Percentiles rank a stretch among this genome's conserved stretches.
phyloP scores from a whole-genome alignment of 2,888 invertebrate species.

The Cosmia pyralina region DNA sequence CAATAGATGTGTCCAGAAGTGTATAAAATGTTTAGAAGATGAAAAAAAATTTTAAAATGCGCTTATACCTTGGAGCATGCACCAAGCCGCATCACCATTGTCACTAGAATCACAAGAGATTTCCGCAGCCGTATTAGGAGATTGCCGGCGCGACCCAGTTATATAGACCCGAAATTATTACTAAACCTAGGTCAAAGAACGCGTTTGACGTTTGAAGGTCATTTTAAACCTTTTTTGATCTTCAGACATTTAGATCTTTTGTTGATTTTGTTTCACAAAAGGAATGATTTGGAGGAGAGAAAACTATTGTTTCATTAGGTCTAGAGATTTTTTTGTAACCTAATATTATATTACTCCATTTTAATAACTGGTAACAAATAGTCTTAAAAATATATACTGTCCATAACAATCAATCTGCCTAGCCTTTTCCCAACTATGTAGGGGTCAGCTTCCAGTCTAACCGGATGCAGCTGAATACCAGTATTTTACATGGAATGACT shows the following conservation, averaged over 20 bases:
- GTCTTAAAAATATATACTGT: too few relatives aligned
- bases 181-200: slow-evolving; percentile 54
- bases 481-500: too few relatives aligned
- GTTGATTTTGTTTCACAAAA: slow-evolving; percentile 17
- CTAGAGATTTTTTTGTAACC: background rate
- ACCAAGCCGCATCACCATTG: slow-evolving; percentile 60
- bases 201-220: slow-evolving; percentile 39
- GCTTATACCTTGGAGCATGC: slow-evolving; percentile 48
- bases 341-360: background rate
- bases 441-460: too few relatives aligned
- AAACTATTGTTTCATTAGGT: slow-evolving; percentile 1
- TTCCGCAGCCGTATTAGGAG: slow-evolving; percentile 70
- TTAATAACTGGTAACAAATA: background rate
- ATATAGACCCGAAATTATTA: slow-evolving; percentile 56
- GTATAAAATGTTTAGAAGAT: too few relatives aligned
- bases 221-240: slow-evolving; percentile 20
- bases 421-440: too few relatives aligned
- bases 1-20: too few relatives aligned
- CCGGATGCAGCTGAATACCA: too few relatives aligned
- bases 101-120: slow-evolving; percentile 70
- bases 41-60: background rate
- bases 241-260: slow-evolving; percentile 5
- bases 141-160: slow-evolving; percentile 64
- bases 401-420: too few relatives aligned
- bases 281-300: background rate